Conservation (phyloP, 2,888 invertebrate species). For the Copidosoma aretas region DNA sequence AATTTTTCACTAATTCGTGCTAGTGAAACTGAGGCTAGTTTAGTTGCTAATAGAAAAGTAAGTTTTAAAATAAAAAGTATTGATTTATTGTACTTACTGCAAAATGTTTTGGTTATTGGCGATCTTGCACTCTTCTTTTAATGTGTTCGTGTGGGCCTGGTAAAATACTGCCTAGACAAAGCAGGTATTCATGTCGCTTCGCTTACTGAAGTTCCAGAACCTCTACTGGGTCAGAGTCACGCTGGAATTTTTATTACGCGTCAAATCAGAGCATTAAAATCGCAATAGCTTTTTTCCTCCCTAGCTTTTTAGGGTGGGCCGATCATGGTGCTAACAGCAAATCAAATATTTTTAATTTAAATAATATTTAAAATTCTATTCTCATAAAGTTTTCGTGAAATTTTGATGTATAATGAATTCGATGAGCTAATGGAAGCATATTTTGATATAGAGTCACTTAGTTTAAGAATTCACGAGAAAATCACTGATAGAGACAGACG, state of each 20-base stretch:
- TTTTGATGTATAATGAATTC: not conserved
- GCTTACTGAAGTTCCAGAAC: not conserved
- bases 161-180: not conserved
- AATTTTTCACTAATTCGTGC: conserved; percentile 1
- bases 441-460: not conserved
- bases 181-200: not conserved
- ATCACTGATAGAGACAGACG: not conserved
- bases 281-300: not conserved
- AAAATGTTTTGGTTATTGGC: not conserved
- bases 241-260: not conserved
- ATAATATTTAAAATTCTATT: not conserved
- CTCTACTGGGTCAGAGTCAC: conserved; percentile 21
- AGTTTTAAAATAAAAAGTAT: not conserved
- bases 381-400: not conserved
- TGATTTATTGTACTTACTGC: not conserved
- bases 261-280: not conserved
- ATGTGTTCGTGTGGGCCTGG: not conserved
- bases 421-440: not conserved
- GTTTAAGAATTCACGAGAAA: not conserved
- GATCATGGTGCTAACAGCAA: not conserved
- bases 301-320: conserved; percentile 4
- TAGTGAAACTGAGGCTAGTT: not conserved
- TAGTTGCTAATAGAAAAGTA: not conserved
- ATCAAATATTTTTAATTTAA: no score
- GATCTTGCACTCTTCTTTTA: not conserved